Conservation (phyloP, 2,113 vertebrate genomes). For the Oenanthe melanoleuca region DNA sequence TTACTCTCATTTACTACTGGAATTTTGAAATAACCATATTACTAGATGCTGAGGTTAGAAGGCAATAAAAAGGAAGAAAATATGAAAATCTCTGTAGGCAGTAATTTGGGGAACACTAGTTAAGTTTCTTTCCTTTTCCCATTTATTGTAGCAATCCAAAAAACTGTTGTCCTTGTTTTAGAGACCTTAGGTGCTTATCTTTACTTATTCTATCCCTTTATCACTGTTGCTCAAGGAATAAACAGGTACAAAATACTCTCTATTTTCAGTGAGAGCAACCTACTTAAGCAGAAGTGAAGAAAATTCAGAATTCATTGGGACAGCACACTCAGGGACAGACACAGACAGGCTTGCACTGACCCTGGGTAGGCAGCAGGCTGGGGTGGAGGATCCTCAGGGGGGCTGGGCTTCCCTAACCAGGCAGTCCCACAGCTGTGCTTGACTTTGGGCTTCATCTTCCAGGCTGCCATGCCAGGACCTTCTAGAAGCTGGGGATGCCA, state of each 20-base stretch:
- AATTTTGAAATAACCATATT: neutral
- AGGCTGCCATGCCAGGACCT: neutral
- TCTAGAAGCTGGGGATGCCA: neutral
- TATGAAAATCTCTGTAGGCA: neutral
- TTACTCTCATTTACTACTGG: neutral
- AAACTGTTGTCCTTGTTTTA: neutral
- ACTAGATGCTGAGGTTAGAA: neutral
- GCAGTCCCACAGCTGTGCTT: neutral
- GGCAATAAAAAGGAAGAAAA: neutral
- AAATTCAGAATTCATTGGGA: neutral
- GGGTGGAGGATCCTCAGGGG: neutral
- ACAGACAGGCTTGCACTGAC: accelerated
- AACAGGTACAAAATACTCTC: neutral
- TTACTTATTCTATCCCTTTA: neutral
- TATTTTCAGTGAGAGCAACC: neutral
- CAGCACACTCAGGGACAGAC: neutral
- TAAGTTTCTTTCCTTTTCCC: neutral
- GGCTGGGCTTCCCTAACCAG: neutral
- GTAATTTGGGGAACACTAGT: neutral
- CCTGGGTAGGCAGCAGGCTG: accelerated
- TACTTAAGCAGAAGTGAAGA: neutral
- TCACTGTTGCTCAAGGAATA: neutral
- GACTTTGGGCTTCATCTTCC: neutral
- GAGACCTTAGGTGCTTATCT: neutral
- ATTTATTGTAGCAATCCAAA: neutral